phyloP scores from a whole-genome alignment of 2,888 invertebrate species.

The Pomacea canaliculata region DNA sequence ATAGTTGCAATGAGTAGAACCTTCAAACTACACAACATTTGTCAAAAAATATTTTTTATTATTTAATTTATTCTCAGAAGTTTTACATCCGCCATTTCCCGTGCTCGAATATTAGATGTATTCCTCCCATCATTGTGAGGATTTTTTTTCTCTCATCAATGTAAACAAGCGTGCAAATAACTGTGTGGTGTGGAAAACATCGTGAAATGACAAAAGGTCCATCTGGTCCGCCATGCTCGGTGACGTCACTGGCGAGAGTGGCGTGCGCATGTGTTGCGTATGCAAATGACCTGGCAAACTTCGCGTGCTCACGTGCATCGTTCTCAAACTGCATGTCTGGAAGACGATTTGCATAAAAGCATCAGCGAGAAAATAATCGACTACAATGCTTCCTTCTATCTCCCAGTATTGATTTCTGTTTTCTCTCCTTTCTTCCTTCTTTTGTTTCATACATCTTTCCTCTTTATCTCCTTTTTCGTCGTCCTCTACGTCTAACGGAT shows the following conservation, averaged over 20 bases:
- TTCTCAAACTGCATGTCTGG: slow-evolving; percentile 9
- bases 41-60: too few relatives aligned
- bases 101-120: too few relatives aligned
- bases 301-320: slow-evolving; percentile 22
- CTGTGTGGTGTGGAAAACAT: too few relatives aligned
- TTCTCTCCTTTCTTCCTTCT: not conserved
- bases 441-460: not conserved
- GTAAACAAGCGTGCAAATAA: too few relatives aligned
- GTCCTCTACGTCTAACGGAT: not conserved
- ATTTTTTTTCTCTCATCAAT: too few relatives aligned
- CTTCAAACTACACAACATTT: too few relatives aligned
- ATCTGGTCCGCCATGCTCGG: too few relatives aligned
- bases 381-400: not conserved
- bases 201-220: too few relatives aligned
- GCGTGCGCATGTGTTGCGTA: not conserved
- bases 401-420: not conserved
- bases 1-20: too few relatives aligned
- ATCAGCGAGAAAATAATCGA: slow-evolving; percentile 19
- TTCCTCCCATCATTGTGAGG: too few relatives aligned
- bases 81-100: too few relatives aligned
- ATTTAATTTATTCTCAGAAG: too few relatives aligned
- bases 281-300: slow-evolving; percentile 5
- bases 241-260: not conserved
- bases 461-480: slow-evolving; percentile 2
- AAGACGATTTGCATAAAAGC: slow-evolving; percentile 23